phyloP scores from a whole-genome alignment of 2,888 invertebrate genomes.

The Limenitis arthemis region DNA sequence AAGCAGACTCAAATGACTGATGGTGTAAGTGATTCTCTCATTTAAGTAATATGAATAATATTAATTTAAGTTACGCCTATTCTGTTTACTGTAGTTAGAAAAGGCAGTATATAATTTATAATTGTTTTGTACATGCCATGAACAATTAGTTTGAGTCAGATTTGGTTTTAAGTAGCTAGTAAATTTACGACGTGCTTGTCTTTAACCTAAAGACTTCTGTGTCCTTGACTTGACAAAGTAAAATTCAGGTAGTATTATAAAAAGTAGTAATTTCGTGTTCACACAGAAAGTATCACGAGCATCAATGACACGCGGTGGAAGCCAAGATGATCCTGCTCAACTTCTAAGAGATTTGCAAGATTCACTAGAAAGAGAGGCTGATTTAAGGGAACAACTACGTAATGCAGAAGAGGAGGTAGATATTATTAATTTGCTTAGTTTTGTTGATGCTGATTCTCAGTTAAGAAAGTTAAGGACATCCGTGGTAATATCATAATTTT shows the following conservation, averaged over 20 bases:
- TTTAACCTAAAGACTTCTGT: too few species aligned
- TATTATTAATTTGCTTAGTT: background rate
- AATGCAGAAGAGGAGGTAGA: constrained; percentile 94
- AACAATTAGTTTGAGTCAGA: too few species aligned
- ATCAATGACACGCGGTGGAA: constrained; percentile 82
- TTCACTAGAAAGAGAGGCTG: constrained; percentile 93
- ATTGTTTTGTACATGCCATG: too few species aligned
- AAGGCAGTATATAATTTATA: too few species aligned
- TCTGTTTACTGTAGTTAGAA: too few species aligned
- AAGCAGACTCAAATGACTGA: constrained; percentile 74
- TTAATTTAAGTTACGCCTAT: too few species aligned
- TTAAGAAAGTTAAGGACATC: too few species aligned
- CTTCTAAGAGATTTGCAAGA: constrained; percentile 90
- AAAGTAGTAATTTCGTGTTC: constrained; percentile 4
- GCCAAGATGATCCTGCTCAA: constrained; percentile 86
- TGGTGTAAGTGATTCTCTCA: constrained; percentile 50
- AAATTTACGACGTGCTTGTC: too few species aligned
- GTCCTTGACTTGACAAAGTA: too few species aligned
- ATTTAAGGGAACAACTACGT: constrained; percentile 91
- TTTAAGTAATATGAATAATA: too few species aligned
- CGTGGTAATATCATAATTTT: too few species aligned
- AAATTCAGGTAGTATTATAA: background rate
- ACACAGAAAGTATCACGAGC: constrained; percentile 79
- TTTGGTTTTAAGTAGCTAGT: too few species aligned
- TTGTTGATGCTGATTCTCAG: background rate